Conservation (phyloP, 2,797 vertebrate species). For the Gephyroberyx darwinii region DNA sequence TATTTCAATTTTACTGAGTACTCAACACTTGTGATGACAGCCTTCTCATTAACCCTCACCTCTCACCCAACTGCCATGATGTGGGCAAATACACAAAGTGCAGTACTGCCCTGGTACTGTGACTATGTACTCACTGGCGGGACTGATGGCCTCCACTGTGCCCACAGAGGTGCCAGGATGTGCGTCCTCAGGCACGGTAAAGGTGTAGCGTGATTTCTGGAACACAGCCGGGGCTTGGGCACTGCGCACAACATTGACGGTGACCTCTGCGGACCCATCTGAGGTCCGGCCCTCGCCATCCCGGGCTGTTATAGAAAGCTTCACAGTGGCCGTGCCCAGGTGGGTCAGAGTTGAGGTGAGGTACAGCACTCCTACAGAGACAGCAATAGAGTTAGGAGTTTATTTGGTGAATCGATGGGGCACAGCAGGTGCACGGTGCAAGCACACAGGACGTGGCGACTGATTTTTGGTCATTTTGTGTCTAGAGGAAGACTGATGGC, state of each 20-base stretch:
- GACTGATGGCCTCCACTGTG: conserved; percentile 81
- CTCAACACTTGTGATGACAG: too few species aligned
- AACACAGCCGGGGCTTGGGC: conserved; percentile 84
- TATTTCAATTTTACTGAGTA: too few species aligned
- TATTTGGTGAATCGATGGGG: too few species aligned
- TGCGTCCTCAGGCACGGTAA: conserved; percentile 85
- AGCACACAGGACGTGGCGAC: too few species aligned
- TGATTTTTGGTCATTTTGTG: too few species aligned
- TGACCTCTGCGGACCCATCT: conserved; percentile 82
- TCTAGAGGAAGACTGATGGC: conserved; percentile 62
- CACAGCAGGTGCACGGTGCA: too few species aligned
- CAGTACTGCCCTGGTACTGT: too few species aligned
- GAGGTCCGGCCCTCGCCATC: conserved; percentile 87
- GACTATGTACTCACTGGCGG: conserved; percentile 80
- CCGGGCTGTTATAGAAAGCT: conserved; percentile 82
- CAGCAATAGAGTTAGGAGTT: not conserved
- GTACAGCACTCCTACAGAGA: conserved; percentile 84
- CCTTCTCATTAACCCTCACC: not conserved
- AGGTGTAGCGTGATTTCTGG: conserved; percentile 86
- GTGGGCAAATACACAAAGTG: not conserved
- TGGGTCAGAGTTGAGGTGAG: conserved; percentile 84
- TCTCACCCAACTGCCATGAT: not conserved
- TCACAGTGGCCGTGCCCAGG: conserved; percentile 77
- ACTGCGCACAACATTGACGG: conserved; percentile 83
- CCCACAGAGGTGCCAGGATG: conserved; percentile 83